Evolutionary conservation across 2,888 invertebrate genomes (phyloP), one percentile per base, ranked within the genome.

Genomic region (Griposia aprilina): DNA sequence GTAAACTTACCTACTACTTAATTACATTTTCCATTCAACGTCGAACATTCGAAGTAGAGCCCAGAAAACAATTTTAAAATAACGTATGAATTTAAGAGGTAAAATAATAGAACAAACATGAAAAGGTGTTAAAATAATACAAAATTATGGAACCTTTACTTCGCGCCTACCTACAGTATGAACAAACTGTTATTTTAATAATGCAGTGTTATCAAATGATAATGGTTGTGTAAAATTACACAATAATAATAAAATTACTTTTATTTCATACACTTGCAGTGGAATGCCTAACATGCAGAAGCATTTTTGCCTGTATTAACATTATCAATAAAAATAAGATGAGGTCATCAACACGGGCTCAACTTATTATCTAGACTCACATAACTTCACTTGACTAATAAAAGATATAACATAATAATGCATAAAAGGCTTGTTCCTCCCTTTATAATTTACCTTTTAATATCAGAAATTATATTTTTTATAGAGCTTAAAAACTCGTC

Each of bases 381-480:
- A 69, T 41, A 20, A 55, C 36, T 52, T 36, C 68, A 68, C 20
- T 69, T 69, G 4, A 26, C 17, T n/a, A 55, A 41, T 20, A 41
- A 69, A 69, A 69, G n/a, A 41, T 57, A 41, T 55, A 52, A 52
- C 23, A 15, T 30, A 41, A 36, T 36, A 55, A 55, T 69, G 7
- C 52, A n/a, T 55, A 7, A 6, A 69, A n/a, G 50, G 17, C 36
- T n/a, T 55, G 69, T 11, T 41, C n/a, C n/a, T 67, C 10, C 23
- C 17, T 52, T n/a, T 55, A n/a, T 36, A n/a, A 20, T 23, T 69
- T 69, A 41, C 17, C 1, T 60, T 23, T 71, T 66, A 66, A 84
- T 76, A 70, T 78, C 78, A 80, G 85, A 68, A 85, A 89, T 76
- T 26, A 89, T 80, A 71, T 84, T 79, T 70, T 36, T 62, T n/a